Base-by-base conservation (phyloP, 2,888 invertebrate species). In the Euclidia mi region DNA sequence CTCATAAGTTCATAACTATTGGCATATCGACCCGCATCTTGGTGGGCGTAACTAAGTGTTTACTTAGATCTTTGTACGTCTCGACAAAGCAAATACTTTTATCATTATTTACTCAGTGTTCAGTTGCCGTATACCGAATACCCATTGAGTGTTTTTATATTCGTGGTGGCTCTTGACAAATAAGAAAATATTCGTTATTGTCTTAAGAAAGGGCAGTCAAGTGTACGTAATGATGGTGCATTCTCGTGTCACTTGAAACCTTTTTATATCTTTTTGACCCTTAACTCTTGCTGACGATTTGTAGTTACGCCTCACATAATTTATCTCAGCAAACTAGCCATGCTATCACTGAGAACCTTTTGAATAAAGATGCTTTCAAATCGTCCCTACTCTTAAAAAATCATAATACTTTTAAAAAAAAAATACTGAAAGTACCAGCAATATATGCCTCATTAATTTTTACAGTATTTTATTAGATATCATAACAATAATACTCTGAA, bases 61-160 rank as follows among this genome's bases (percentile, higher is more conserved):
- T 91, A 78, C 90, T 74, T 73, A 83, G 89, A 89, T 91, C 92
- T 91, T 92, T 92, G 91, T 92, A 89, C 83, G 86, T 82, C 86
- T 89, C 84, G 80, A 85, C 85, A 85, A 80, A 82, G 86, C 86
- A 94, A 94, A 93, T 89, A 94, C 92, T 92, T 93, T 92, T 91
- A 92, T 90, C 91, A 81, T 79, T 92, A 87, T 94, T 93, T 88
- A 92, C 89, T 84, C 84, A 90, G 90, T 89, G 85, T 91, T 81
- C 82, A 85, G 89, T 91, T 88, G 82, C 89, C 84, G 82, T 87
- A 87, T 87, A 88, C 89, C 79, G 84, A 87, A 86, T 81, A 78
- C 76, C 76, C 80, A 82, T 81, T 78, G 84, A 84, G 79, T 85
- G 76, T 81, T 86, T 85, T 85, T 81, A 81, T 84, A 81, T 78